A percentile compares a stretch with the other conserved stretches of the same genome.
Evolutionary conservation across 2,113 vertebrate species (phyloP).

Genomic region (Rattus rattus): DNA sequence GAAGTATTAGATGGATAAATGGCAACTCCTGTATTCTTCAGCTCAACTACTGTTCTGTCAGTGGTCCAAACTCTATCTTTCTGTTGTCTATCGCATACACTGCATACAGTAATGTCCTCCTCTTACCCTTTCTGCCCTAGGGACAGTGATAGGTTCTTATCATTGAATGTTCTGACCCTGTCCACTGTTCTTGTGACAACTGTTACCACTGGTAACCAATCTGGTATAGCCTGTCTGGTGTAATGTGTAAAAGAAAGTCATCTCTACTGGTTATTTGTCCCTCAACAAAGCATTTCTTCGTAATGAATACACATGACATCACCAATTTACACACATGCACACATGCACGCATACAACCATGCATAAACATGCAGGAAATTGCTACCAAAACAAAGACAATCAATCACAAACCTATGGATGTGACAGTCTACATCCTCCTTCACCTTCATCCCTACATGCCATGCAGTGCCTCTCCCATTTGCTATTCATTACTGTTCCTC

Average conservation of each 20-base stretch:
- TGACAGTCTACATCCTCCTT: neutral
- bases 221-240: neutral
- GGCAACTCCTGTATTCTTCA: neutral
- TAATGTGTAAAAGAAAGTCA: neutral
- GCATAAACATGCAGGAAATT: too few relatives aligned
- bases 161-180: neutral
- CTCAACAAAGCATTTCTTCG: neutral
- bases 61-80: neutral
- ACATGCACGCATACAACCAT: too few relatives aligned
- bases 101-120: neutral
- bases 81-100: too few relatives aligned
- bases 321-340: neutral
- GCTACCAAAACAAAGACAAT: neutral
- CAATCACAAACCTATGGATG: neutral
- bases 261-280: neutral
- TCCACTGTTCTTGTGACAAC: neutral
- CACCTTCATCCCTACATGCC: rapidly evolving
- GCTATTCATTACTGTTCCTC: neutral
- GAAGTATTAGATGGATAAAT: neutral
- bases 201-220: neutral
- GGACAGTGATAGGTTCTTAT: neutral
- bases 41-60: neutral
- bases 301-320: neutral
- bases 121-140: neutral
- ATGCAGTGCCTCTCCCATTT: neutral